Base-by-base conservation (phyloP, 2,797 vertebrate species). In the Bradypodion ventrale region DNA sequence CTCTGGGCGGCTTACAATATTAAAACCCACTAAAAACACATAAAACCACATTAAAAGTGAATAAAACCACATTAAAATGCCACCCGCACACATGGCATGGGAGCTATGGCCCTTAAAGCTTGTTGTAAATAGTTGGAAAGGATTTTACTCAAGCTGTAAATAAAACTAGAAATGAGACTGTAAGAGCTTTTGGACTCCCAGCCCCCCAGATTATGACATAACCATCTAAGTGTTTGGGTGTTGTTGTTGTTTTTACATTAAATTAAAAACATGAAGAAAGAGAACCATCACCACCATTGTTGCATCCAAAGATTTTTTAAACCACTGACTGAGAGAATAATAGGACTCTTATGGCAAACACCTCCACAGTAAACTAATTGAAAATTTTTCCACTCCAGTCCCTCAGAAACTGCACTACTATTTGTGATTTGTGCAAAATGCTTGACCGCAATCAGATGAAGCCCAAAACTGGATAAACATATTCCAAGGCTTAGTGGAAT, bases 41-140 rank as follows among this genome's bases (percentile, higher is more conserved):
- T n/a, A n/a, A n/a, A n/a, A n/a, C n/a, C n/a, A n/a, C n/a, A n/a
- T n/a, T n/a, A n/a, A n/a, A n/a, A n/a, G n/a, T n/a, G n/a, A n/a
- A n/a, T n/a, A n/a, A n/a, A n/a, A n/a, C n/a, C n/a, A n/a, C n/a
- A n/a, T n/a, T n/a, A n/a, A n/a, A n/a, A n/a, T n/a, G n/a, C n/a
- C n/a, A n/a, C n/a, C n/a, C n/a, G n/a, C n/a, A n/a, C n/a, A n/a
- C n/a, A n/a, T n/a, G n/a, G n/a, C n/a, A n/a, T n/a, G n/a, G n/a
- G n/a, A n/a, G n/a, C n/a, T n/a, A n/a, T n/a, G n/a, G n/a, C n/a
- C n/a, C n/a, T n/a, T 4, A 75, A 0, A 6, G 63, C 21, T 60
- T 25, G 79, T 37, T 49, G 10, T 77, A 90, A 87, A 84, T 7
- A 63, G 4, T 52, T 46, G 29, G 59, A 75, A 75, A 37, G 12